Conservation (phyloP, 2,797 vertebrate species). For the Orestias chungarensis region DNA sequence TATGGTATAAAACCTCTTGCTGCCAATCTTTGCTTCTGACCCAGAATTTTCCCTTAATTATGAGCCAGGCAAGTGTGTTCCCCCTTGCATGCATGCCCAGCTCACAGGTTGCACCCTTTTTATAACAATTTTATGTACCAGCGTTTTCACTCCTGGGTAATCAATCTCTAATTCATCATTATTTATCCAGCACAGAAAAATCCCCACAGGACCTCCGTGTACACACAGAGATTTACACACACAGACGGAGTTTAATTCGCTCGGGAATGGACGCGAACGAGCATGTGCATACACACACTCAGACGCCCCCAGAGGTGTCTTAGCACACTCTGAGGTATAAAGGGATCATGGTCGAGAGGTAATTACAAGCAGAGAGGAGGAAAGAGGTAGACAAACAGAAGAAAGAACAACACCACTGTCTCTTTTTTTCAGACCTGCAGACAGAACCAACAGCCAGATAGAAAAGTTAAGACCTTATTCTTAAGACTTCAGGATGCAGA, state of each 20-base stretch:
- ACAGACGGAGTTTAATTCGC: slow-evolving; percentile 28
- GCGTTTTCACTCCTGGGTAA: slow-evolving; percentile 76
- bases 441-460: slow-evolving; percentile 17
- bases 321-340: slow-evolving; percentile 64
- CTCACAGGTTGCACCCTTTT: slow-evolving; percentile 63
- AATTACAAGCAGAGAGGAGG: slow-evolving; percentile 66
- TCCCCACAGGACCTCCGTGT: slow-evolving; percentile 48
- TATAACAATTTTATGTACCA: slow-evolving; percentile 70
- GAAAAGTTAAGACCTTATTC: slow-evolving; percentile 23
- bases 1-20: slow-evolving; percentile 54
- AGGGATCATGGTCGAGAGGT: slow-evolving; percentile 66
- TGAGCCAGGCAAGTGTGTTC: slow-evolving; percentile 37
- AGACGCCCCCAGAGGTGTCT: slow-evolving; percentile 53
- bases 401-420: slow-evolving; percentile 34
- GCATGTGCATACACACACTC: neutral
- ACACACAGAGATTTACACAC: slow-evolving; percentile 25
- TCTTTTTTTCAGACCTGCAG: slow-evolving; percentile 29
- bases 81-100: slow-evolving; percentile 13
- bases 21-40: slow-evolving; percentile 64
- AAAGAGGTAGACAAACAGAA: slow-evolving; percentile 44
- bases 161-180: slow-evolving; percentile 78
- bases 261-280: slow-evolving; percentile 21
- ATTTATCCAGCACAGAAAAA: slow-evolving; percentile 67
- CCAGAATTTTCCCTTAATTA: slow-evolving; percentile 68
- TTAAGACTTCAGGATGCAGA: slow-evolving; percentile 8